Conservation (phyloP, 2,113 vertebrate genomes). For the Notechis scutatus region DNA sequence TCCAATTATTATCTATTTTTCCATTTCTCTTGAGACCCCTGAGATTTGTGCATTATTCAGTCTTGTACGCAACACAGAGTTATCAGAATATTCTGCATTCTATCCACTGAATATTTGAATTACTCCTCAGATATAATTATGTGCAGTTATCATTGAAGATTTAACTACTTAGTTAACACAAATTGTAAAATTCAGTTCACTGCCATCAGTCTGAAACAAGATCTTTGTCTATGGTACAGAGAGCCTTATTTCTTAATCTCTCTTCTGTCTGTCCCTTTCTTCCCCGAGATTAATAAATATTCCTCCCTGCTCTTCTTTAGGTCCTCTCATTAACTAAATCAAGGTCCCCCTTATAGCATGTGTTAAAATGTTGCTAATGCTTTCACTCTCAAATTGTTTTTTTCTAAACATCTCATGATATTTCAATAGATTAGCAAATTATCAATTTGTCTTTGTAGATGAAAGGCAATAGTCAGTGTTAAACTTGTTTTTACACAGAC, state of each 20-base stretch:
- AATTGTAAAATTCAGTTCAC: neutral
- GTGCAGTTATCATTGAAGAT: neutral
- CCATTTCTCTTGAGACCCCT: neutral
- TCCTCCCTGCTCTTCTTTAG: neutral
- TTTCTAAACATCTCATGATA: neutral
- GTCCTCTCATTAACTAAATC: neutral
- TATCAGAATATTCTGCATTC: neutral
- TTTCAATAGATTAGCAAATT: neutral
- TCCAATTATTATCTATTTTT: neutral
- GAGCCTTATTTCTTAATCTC: neutral
- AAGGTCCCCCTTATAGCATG: neutral
- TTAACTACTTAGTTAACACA: neutral
- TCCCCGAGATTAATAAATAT: neutral
- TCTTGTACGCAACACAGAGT: neutral
- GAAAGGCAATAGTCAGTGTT: neutral
- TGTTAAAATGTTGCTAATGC: neutral
- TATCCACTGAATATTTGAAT: neutral
- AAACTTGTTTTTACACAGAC: neutral
- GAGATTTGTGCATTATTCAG: neutral
- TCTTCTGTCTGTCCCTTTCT: neutral
- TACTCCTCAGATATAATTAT: neutral
- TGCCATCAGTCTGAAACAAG: neutral
- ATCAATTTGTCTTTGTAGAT: neutral
- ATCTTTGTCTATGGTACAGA: neutral
- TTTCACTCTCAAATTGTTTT: neutral